These are phyloP conservation scores for Gnathonemus echidnorhynchus DNA, from an alignment of 2,113 vertebrate genomes.

Conservation along the genomic window DNA sequence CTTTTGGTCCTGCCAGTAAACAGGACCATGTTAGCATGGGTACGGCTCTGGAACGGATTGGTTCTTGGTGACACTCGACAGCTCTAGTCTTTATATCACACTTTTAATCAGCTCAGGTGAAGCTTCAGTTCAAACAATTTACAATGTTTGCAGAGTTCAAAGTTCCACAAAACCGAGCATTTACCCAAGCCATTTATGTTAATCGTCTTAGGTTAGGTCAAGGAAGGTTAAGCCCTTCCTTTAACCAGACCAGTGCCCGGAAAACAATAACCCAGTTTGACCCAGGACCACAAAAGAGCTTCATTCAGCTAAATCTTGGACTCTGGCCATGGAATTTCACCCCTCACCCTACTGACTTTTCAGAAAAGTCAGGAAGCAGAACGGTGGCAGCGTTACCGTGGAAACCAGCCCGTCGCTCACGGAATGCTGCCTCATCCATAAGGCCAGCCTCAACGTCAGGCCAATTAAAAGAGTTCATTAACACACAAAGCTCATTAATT, in stretches of 20 bases:
- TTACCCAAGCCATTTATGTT: background rate
- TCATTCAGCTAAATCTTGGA: background rate
- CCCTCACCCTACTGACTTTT: background rate
- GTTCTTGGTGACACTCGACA: background rate
- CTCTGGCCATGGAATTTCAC: conserved; percentile 14
- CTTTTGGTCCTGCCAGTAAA: background rate
- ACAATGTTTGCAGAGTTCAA: background rate
- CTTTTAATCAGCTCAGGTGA: background rate
- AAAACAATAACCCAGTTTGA: background rate
- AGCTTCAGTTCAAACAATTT: background rate
- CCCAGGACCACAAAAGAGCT: background rate
- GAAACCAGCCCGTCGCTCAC: conserved; percentile 7
- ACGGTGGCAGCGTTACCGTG: conserved; percentile 8
- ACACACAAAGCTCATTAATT: conserved; percentile 12
- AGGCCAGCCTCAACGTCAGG: background rate
- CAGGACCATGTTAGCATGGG: background rate
- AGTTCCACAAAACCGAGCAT: background rate
- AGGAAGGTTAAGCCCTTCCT: background rate
- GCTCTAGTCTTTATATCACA: background rate
- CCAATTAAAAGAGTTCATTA: conserved; percentile 24
- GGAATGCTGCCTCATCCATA: background rate
- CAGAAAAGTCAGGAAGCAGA: background rate
- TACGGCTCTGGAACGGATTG: background rate
- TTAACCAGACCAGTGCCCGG: background rate
- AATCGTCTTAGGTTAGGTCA: background rate